Base-by-base conservation (phyloP, 2,113 vertebrate species). In the Tychaedon coryphoeus region DNA sequence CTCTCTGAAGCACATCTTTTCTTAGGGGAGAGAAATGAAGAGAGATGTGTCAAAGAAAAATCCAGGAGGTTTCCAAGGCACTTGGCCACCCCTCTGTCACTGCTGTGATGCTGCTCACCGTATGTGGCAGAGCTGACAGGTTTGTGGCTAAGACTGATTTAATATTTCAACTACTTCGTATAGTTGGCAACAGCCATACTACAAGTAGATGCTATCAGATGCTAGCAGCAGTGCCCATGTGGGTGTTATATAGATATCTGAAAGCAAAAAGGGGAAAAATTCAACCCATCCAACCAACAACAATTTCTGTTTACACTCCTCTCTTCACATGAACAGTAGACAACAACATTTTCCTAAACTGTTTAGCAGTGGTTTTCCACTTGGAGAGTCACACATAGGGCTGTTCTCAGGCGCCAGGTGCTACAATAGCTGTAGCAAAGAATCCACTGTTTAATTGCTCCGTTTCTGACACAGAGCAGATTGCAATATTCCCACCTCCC, bases 371-470 rank as follows among this genome's bases (percentile, higher is more conserved):
- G 67, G 5, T 22, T 48, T 88, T 80, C 19, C 33, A 14, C 72
- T 45, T 2, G 0, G 10, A 62, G 14, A 26, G 5, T 48, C 20
- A 47, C 10, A 16, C 5, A 4, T 0, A 40, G 6, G 19, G 6
- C 51, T 86, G 14, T 12, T 51, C 48, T 51, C 15, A 56, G 36
- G 43, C 14, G 38, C n/a, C 42, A n/a, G 38, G 9, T 36, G 80
- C 9, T 45, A 14, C 17, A 47, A 31, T 1, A 66, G 12, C 19
- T 23, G 6, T 4, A 72, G 40, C 2, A 62, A 33, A 69, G 19
- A 13, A 19, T 12, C 34, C 51, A 54, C 14, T 33, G 18, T 43
- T 71, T 64, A 80, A 70, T 10, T 57, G 23, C 19, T 36, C 14
- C 60, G 23, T 31, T 80, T 54, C n/a, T 56, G 34, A 48, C 36